A percentile compares a stretch with the other conserved stretches of the same genome.
Evolutionary conservation across 2,888 invertebrate species (phyloP).

Genomic region (Eilema griseolum): DNA sequence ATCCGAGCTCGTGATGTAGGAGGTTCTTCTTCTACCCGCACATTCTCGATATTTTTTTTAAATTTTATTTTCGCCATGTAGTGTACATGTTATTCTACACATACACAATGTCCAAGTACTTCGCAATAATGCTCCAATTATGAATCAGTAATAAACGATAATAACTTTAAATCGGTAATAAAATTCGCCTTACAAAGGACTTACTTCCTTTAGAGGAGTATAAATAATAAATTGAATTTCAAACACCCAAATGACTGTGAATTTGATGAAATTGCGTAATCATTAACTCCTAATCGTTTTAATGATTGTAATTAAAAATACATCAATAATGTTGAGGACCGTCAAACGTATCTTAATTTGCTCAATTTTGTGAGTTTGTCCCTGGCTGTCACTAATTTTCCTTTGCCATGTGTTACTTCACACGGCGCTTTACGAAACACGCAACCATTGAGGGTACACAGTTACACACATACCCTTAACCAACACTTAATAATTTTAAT

Average conservation of each 20-base stretch:
- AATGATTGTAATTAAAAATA: constrained; percentile 61
- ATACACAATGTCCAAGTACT: too few species aligned
- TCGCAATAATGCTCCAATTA: too few species aligned
- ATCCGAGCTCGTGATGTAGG: too few species aligned
- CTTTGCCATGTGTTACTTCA: constrained; percentile 59
- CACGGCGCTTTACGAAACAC: constrained; percentile 61
- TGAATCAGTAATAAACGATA: too few species aligned
- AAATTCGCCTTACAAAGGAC: neutral
- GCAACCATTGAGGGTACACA: constrained; percentile 33
- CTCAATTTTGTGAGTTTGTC: constrained; percentile 61
- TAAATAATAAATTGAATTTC: neutral
- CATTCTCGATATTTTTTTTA: too few species aligned
- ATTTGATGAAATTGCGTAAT: constrained; percentile 25
- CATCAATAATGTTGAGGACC: constrained; percentile 52
- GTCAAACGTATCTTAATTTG: constrained; percentile 64
- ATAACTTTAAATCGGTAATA: too few species aligned
- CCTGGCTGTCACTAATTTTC: constrained; percentile 62
- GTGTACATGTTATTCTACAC: too few species aligned
- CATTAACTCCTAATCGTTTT: constrained; percentile 32
- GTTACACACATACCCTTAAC: constrained; percentile 18
- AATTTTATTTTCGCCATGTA: too few species aligned
- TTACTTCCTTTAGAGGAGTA: too few species aligned
- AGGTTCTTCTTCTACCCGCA: too few species aligned
- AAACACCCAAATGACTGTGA: constrained; percentile 9
- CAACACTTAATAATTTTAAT: constrained; percentile 38